Evolutionary conservation across 2,797 vertebrate species (phyloP).

Genomic region (Pangasius sanitwongsei): DNA sequence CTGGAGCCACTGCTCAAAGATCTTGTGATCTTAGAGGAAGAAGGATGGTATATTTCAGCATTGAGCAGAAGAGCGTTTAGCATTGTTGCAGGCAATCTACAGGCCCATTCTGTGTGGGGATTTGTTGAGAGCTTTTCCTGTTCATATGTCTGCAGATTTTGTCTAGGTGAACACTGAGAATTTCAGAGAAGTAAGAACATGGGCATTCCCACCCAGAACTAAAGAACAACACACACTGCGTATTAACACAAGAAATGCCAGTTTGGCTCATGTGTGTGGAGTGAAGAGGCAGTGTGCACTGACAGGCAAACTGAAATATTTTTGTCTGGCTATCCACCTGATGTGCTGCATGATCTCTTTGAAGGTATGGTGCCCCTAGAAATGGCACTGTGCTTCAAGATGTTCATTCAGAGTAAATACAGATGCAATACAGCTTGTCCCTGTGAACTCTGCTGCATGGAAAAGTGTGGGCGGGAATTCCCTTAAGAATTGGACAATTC

Average conservation of each 20-base stretch:
- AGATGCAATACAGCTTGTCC: conserved; percentile 24
- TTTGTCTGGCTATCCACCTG: conserved; percentile 34
- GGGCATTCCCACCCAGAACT: conserved; percentile 34
- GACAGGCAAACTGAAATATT: conserved; percentile 38
- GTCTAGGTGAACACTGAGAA: conserved; percentile 20
- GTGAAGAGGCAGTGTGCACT: conserved; percentile 40
- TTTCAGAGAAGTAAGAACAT: conserved; percentile 40
- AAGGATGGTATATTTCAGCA: not conserved
- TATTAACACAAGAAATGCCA: not conserved
- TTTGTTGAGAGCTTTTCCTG: conserved; percentile 37
- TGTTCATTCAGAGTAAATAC: conserved; percentile 34
- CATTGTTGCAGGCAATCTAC: not conserved
- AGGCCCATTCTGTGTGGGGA: too few relatives aligned
- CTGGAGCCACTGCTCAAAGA: not conserved
- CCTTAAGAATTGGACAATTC: not conserved
- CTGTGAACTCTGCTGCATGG: conserved; percentile 15
- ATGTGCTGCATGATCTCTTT: conserved; percentile 21
- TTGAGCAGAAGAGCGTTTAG: not conserved
- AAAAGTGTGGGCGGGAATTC: conserved; percentile 9
- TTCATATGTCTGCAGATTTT: conserved; percentile 47
- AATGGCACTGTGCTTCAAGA: conserved; percentile 13
- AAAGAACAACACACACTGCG: conserved; percentile 16
- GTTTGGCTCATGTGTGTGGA: not conserved
- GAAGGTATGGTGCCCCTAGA: conserved; percentile 16
- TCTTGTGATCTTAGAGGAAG: not conserved